Conservation (phyloP, 1,140 invertebrate genomes). For the Belonocnema kinseyi region DNA sequence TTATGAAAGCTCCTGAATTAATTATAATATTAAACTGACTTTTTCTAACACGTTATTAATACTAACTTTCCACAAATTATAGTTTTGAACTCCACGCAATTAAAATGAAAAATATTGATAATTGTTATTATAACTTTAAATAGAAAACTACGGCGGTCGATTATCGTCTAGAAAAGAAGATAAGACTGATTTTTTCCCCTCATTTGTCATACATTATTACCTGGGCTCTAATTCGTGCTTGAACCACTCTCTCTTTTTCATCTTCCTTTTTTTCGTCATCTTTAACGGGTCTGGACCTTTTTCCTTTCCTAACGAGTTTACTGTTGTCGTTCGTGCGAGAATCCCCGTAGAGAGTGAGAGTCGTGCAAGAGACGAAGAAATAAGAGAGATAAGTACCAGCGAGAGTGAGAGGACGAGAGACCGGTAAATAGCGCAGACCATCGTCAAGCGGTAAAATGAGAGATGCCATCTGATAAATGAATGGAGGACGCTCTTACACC, state of each 20-base stretch:
- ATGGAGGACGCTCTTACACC: conserved; percentile 10
- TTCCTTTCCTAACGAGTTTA: conserved; percentile 26
- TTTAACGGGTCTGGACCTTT: conserved; percentile 25
- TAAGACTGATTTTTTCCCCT: background rate
- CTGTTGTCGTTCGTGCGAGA: conserved; percentile 27
- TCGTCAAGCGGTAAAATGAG: conserved; percentile 24
- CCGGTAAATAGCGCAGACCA: conserved; percentile 41
- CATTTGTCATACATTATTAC: background rate
- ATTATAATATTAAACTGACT: no score
- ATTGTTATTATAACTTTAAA: no score
- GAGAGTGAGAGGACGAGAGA: conserved; percentile 59
- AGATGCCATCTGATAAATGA: conserved; percentile 26
- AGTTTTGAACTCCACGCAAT: no score
- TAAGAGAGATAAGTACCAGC: conserved; percentile 13
- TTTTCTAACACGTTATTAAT: no score
- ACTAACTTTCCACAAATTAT: no score
- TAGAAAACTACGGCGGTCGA: no score
- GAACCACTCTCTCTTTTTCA: conserved; percentile 17
- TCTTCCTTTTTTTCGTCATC: background rate
- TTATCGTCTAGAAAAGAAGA: background rate
- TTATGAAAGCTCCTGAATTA: no score
- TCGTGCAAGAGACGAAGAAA: conserved; percentile 21
- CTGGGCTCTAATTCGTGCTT: background rate
- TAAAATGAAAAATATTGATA: no score
- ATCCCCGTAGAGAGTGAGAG: conserved; percentile 29